A percentile compares a stretch with the other conserved stretches of the same genome.
These are phyloP conservation scores for Nomada flava DNA, from an alignment of 2,888 invertebrate genomes.

Conservation along the genomic window DNA sequence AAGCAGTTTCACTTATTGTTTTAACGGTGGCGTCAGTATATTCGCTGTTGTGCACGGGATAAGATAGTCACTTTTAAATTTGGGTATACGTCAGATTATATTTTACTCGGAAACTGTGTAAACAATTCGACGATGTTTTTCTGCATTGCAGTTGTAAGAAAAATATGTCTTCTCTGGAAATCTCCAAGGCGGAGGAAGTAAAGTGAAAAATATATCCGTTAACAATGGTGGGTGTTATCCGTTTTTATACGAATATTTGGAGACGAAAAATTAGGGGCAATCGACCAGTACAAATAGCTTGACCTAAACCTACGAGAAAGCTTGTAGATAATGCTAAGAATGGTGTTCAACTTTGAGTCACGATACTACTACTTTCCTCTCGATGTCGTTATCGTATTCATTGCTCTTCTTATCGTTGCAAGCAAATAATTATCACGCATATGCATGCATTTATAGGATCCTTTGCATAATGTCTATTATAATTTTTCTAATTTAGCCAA, in stretches of 20 bases:
- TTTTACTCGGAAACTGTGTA: slow-evolving; percentile 17
- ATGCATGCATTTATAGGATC: background rate
- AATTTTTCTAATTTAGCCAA: background rate
- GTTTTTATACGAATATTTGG: background rate
- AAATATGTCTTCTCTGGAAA: slow-evolving; percentile 20
- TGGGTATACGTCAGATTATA: background rate
- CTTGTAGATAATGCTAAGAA: slow-evolving; percentile 74
- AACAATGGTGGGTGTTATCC: background rate
- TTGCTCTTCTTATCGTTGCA: slow-evolving; percentile 16
- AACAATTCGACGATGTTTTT: slow-evolving; percentile 21
- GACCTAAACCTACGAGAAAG: slow-evolving; percentile 68
- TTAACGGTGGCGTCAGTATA: background rate
- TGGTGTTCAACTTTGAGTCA: slow-evolving; percentile 67
- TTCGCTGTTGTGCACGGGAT: background rate
- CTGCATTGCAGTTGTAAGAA: slow-evolving; percentile 4
- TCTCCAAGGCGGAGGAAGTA: background rate
- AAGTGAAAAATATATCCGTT: slow-evolving; percentile 9
- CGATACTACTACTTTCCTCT: background rate
- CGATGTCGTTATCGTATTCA: background rate
- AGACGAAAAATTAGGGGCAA: background rate
- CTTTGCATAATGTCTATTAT: background rate
- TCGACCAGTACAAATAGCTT: background rate
- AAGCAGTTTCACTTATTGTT: slow-evolving; percentile 2
- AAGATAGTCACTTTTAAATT: slow-evolving; percentile 18
- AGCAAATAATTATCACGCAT: background rate